Percentiles rank a stretch among this genome's conserved stretches.
phyloP scores from a whole-genome alignment of 2,113 vertebrate species.

The Dolichotis patagonum region DNA sequence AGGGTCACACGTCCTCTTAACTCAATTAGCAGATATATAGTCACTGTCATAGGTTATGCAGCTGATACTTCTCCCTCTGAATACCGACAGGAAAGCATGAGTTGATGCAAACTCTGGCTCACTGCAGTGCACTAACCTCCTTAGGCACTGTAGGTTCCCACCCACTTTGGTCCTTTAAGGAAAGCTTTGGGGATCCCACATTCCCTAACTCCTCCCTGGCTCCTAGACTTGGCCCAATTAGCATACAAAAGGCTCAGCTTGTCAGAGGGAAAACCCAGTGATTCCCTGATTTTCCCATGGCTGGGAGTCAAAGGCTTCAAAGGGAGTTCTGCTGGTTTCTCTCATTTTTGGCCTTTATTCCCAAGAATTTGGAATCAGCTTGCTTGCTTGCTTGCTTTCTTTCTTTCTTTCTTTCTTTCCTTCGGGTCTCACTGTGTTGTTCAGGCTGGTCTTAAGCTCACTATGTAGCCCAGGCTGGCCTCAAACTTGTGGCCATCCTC shows the following conservation, averaged over 20 bases:
- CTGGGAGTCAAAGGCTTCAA: not conserved
- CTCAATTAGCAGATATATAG: not conserved
- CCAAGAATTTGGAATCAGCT: constrained; percentile 13
- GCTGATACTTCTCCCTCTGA: not conserved
- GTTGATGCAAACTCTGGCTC: not conserved
- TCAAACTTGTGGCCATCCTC: not conserved
- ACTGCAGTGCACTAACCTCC: not conserved
- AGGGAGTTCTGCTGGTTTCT: not conserved
- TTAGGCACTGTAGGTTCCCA: not conserved
- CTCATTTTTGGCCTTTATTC: constrained; percentile 50
- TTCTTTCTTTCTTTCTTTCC: too few species aligned
- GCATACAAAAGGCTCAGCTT: not conserved
- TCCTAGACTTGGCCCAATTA: not conserved
- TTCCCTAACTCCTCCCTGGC: not conserved
- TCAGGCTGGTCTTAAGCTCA: not conserved
- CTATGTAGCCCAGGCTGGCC: not conserved
- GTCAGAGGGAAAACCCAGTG: not conserved
- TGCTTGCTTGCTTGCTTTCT: not conserved
- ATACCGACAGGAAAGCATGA: not conserved
- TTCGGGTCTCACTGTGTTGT: not conserved
- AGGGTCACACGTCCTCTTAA: not conserved
- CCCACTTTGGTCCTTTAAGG: not conserved
- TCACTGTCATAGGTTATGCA: not conserved
- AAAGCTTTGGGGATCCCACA: not conserved
- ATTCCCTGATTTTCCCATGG: not conserved